Conservation (phyloP, 1,140 invertebrate genomes). For the Sminthurides bifidus region DNA sequence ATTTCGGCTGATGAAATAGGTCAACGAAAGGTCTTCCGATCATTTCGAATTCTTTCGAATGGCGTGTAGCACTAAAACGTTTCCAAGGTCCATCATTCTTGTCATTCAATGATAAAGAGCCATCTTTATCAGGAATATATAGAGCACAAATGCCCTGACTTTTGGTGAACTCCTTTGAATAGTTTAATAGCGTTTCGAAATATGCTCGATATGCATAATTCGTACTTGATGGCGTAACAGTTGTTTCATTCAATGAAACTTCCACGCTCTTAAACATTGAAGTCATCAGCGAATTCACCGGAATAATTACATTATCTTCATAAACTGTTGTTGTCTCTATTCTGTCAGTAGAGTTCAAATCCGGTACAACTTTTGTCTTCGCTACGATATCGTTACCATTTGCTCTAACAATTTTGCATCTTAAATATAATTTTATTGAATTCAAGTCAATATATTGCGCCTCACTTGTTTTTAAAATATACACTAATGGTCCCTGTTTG, state of each 20-base stretch:
- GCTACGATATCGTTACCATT: conserved; percentile 17
- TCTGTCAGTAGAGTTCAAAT: too few species aligned
- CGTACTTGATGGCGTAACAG: conserved; percentile 37
- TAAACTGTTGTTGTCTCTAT: too few species aligned
- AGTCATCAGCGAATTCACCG: conserved; percentile 37
- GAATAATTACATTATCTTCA: conserved; percentile 11
- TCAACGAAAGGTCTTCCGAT: conserved; percentile 23
- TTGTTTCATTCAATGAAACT: conserved; percentile 39
- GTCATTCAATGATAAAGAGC: conserved; percentile 18
- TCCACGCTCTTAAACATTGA: conserved; percentile 38
- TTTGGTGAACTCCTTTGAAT: conserved; percentile 35
- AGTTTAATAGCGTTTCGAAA: conserved; percentile 38
- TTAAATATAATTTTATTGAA: conserved; percentile 36
- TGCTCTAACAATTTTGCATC: conserved; percentile 33
- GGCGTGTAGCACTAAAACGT: conserved; percentile 29
- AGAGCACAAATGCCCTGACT: conserved; percentile 35
- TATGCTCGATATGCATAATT: conserved; percentile 40
- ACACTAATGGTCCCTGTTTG: conserved; percentile 36
- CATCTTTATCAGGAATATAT: conserved; percentile 30
- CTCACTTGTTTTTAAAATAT: conserved; percentile 35
- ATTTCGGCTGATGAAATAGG: conserved; percentile 19
- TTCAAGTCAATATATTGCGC: conserved; percentile 37
- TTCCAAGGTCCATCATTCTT: conserved; percentile 31
- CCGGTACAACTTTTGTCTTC: too few species aligned
- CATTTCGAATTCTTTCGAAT: conserved; percentile 30